Base-by-base conservation (phyloP, 2,888 invertebrate genomes). In the Eristalis pertinax region DNA sequence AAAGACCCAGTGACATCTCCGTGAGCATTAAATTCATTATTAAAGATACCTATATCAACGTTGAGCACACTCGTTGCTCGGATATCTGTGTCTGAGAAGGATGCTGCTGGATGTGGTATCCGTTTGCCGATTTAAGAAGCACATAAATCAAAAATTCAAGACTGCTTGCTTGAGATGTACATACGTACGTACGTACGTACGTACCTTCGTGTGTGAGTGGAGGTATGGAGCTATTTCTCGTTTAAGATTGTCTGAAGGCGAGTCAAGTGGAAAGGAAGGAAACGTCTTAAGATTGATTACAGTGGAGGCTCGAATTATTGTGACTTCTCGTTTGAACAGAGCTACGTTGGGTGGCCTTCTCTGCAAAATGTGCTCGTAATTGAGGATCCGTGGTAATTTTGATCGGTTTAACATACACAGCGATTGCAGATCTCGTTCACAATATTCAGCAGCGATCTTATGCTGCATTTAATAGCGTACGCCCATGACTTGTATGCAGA, bases 81-180 rank as follows among this genome's bases (percentile, higher is more conserved):
- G 73, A 29, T 77, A 83, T 78, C 63, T 78, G 29, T 43, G 32
- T 67, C 63, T 73, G 63, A 41, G 60, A 76, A 73, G 81, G 80
- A 81, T 73, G 56, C 68, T 68, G 35, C 56, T 26, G 26, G 58
- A 81, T 81, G 84, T 41, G 72, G 76, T 85, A 76, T 85, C 73
- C 84, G 81, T 63, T 77, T 84, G 76, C 68, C 72, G 84, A 62
- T 60, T 73, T 81, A 91, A 90, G 90, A 91, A 89, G 90, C 89
- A 91, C 91, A 91, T 92, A 92, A 92, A 92, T 92, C 91, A 91
- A 92, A 91, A 92, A 92, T 92, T 91, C 91, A 91, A 90, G 91
- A 90, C 90, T 90, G 88, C n/a, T 43, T 43, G 43, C 2, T 41
- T 11, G 41, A 41, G 43, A n/a, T 63, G n/a, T 43, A n/a, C n/a